Base-by-base conservation (phyloP, 2,888 invertebrate species). In the Stenodera caucasica region DNA sequence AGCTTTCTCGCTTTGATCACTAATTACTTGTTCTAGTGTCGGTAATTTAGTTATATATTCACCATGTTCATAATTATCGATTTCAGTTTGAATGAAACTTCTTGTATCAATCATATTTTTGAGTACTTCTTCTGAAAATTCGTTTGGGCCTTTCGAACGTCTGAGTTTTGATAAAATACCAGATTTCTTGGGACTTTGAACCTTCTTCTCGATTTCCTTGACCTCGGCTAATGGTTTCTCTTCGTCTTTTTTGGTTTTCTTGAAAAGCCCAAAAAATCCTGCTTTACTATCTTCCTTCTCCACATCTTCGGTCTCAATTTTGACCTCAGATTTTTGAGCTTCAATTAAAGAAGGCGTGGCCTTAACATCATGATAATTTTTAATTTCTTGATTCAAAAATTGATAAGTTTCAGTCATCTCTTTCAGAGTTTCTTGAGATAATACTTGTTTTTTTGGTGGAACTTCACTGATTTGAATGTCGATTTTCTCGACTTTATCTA, bases 21-120 rank as follows among this genome's bases (percentile, higher is more conserved):
- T 23, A n/a, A 45, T 32, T n/a, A 35, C 15, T 55, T 53, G 45
- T 40, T 54, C 35, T 53, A 32, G 15, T 3, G 45, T 29, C 40
- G 30, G 26, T 11, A 45, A 29, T 14, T 26, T 29, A 26, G 18
- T 23, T 55, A 35, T 55, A 49, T 33, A 68, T 62, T 75, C 71
- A 1, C 69, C 70, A 65, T 75, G 74, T 61, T 77, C 74, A 61
- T 76, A 77, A 21, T 71, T 67, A 30, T 70, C 66, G 5, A 75
- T 29, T 70, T 78, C 78, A 1, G 64, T 70, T 23, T 52, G 55
- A 35, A 64, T 33, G 35, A 64, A 64, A 6, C 23, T 33, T 6
- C 32, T 59, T 0, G 61, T 64, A 11, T 64, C 61, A 18, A 51
- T 55, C 56, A 64, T 57, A 30, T 55, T 29, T 32, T 61, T 55